A percentile compares a stretch with the other conserved stretches of the same genome.
These are phyloP conservation scores for Periparus ater DNA, from an alignment of 2,797 vertebrate genomes.

Conservation along the genomic window DNA sequence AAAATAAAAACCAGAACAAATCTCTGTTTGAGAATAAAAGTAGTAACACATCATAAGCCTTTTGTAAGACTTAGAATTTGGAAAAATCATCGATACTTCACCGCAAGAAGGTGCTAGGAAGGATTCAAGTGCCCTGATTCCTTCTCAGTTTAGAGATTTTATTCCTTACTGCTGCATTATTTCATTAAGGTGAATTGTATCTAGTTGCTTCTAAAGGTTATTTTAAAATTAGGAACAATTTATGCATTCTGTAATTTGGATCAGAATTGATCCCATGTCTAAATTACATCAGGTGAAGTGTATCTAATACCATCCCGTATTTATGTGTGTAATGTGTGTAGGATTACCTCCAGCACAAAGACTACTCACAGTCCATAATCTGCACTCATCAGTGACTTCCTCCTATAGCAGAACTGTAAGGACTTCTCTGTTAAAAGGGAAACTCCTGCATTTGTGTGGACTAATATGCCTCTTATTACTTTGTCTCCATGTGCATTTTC, in stretches of 20 bases:
- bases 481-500: neutral
- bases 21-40: neutral
- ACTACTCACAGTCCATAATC: neutral
- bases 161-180: neutral
- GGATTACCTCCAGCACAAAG: neutral
- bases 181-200: neutral
- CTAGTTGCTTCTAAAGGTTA: neutral
- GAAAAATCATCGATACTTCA: neutral
- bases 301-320: neutral
- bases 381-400: neutral
- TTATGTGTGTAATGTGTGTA: neutral
- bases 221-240: neutral
- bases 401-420: neutral
- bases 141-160: neutral
- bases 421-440: neutral
- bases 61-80: neutral
- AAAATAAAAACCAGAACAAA: neutral
- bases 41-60: neutral
- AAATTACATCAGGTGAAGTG: neutral
- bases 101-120: neutral
- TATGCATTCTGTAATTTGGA: neutral
- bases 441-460: neutral
- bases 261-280: neutral
- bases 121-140: neutral
- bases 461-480: neutral